Conservation (phyloP, 2,113 vertebrate genomes). For the Rhombomys opimus region DNA sequence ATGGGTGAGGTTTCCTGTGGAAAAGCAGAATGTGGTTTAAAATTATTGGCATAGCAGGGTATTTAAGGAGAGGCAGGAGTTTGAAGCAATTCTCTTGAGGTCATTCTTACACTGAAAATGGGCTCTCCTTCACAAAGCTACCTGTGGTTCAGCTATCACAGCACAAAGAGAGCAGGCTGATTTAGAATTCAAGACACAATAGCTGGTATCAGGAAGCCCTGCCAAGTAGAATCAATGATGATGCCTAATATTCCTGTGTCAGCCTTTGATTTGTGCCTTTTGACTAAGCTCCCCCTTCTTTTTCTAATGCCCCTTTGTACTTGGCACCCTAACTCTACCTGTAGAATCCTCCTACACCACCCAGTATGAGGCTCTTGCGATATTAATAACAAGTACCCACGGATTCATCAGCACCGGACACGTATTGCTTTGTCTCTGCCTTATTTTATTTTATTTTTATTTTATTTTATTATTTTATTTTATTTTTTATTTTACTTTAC, state of each 20-base stretch:
- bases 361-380: background rate
- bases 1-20: background rate
- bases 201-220: background rate
- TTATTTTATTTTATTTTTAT: background rate
- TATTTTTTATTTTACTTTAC: background rate
- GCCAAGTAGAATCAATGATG: background rate
- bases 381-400: background rate
- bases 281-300: background rate
- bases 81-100: background rate
- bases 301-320: background rate
- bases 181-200: background rate
- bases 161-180: background rate
- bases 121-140: background rate
- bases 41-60: background rate
- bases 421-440: background rate
- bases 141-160: background rate
- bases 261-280: background rate
- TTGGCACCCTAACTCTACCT: fast-evolving
- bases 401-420: background rate
- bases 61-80: background rate
- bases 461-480: background rate
- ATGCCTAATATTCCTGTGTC: background rate
- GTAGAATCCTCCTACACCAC: background rate
- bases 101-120: background rate
- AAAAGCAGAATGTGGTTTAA: background rate